A percentile compares a stretch with the other conserved stretches of the same genome.
phyloP scores from a whole-genome alignment of 2,797 vertebrate species.

The Pipistrellus pipistrellus region DNA sequence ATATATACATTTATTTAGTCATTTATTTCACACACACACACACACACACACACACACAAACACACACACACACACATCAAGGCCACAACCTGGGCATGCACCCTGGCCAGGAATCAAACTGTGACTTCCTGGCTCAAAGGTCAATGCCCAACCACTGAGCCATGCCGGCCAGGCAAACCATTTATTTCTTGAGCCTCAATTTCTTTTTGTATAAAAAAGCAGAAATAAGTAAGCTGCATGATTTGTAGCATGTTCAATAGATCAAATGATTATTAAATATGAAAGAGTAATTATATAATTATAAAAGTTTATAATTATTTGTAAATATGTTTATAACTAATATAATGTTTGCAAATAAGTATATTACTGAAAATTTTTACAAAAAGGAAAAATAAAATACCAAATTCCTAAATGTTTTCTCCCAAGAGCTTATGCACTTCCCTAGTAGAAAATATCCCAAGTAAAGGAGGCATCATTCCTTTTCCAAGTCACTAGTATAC shows the following conservation, averaged over 20 bases:
- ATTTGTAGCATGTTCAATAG: neutral
- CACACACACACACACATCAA: too few species aligned
- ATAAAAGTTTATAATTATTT: slow-evolving; percentile 2
- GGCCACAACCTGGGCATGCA: too few species aligned
- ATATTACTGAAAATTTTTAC: slow-evolving; percentile 28
- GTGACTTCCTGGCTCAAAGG: too few species aligned
- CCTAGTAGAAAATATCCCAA: neutral
- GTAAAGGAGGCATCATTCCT: neutral
- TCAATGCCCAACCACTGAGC: too few species aligned
- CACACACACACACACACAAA: too few species aligned
- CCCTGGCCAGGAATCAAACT: too few species aligned
- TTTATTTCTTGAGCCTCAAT: slow-evolving; percentile 43
- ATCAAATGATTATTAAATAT: slow-evolving; percentile 34
- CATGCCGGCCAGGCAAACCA: neutral
- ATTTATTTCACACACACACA: too few species aligned
- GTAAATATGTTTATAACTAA: neutral
- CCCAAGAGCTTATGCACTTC: neutral
- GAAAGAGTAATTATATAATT: slow-evolving; percentile 50
- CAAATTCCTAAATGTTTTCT: slow-evolving; percentile 41
- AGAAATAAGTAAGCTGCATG: neutral
- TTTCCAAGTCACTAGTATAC: neutral
- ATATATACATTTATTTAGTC: too few species aligned
- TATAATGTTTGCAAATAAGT: slow-evolving; percentile 42
- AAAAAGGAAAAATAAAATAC: slow-evolving; percentile 8
- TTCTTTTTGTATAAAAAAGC: neutral